Evolutionary conservation across 2,888 invertebrate species (phyloP).

Genomic region (Diplolepis rosae): DNA sequence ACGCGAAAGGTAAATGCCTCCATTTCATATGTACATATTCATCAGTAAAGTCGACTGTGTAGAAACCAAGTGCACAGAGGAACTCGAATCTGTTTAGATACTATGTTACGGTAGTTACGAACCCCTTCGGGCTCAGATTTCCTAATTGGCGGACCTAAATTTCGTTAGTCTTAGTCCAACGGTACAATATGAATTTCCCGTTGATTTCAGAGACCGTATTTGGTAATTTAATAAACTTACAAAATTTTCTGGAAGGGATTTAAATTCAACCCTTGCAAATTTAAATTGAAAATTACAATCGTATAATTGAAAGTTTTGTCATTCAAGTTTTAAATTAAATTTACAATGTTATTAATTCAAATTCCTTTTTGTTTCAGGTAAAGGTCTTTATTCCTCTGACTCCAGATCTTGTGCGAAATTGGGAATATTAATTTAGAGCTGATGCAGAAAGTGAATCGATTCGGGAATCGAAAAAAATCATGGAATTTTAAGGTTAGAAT

Average conservation of each 20-base stretch:
- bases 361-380: constrained; percentile 7
- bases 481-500: too few species aligned
- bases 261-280: background rate
- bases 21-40: constrained; percentile 29
- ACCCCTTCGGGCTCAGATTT: constrained; percentile 27
- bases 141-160: constrained; percentile 26
- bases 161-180: constrained; percentile 16
- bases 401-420: background rate
- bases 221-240: background rate
- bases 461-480: too few species aligned
- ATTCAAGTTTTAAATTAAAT: background rate
- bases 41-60: constrained; percentile 7
- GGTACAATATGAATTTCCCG: constrained; percentile 6
- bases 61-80: background rate
- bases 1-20: constrained; percentile 27
- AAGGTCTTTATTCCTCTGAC: background rate
- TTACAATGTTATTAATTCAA: background rate
- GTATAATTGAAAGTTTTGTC: too few species aligned
- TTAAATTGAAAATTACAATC: too few species aligned
- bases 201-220: background rate
- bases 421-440: background rate
- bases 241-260: background rate
- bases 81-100: constrained; percentile 21
- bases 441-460: too few species aligned
- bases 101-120: constrained; percentile 24